These are phyloP conservation scores for Busseola fusca DNA, from an alignment of 2,888 invertebrate genomes.

Conservation along the genomic window DNA sequence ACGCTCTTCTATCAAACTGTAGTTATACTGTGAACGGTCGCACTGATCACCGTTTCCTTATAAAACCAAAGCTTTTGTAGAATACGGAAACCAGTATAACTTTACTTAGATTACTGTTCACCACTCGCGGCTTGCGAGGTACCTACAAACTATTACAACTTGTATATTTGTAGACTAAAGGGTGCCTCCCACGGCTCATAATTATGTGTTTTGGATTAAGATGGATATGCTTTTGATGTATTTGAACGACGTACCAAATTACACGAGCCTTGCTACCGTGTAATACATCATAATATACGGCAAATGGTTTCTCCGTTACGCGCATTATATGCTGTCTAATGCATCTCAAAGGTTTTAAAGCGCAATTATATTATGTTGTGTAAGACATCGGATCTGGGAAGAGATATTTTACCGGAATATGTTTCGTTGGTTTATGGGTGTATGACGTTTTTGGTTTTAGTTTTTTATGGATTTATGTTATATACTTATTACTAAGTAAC, in stretches of 20 bases:
- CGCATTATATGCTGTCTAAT: slow-evolving; percentile 33
- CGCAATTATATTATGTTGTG: slow-evolving; percentile 32
- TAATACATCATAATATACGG: slow-evolving; percentile 46
- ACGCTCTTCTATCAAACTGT: background rate
- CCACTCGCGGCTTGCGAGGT: background rate
- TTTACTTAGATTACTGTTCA: slow-evolving; percentile 20
- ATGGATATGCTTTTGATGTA: slow-evolving; percentile 63
- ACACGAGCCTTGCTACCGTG: slow-evolving; percentile 42
- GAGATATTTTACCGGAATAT: background rate
- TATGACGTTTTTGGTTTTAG: background rate
- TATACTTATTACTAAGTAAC: background rate
- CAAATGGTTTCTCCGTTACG: slow-evolving; percentile 42
- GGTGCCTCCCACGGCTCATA: slow-evolving; percentile 39
- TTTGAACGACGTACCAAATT: slow-evolving; percentile 59
- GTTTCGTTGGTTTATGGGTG: background rate
- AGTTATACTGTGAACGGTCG: background rate
- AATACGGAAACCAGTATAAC: background rate
- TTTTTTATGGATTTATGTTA: background rate
- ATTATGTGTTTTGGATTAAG: slow-evolving; percentile 66
- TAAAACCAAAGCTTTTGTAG: background rate
- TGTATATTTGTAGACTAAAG: slow-evolving; percentile 37
- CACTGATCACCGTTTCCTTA: background rate
- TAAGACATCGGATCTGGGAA: background rate
- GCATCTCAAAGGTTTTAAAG: slow-evolving; percentile 28
- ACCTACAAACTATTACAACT: slow-evolving; percentile 33